These are phyloP conservation scores for Norana najaformis DNA, from an alignment of 2,888 invertebrate species.

Conservation along the genomic window DNA sequence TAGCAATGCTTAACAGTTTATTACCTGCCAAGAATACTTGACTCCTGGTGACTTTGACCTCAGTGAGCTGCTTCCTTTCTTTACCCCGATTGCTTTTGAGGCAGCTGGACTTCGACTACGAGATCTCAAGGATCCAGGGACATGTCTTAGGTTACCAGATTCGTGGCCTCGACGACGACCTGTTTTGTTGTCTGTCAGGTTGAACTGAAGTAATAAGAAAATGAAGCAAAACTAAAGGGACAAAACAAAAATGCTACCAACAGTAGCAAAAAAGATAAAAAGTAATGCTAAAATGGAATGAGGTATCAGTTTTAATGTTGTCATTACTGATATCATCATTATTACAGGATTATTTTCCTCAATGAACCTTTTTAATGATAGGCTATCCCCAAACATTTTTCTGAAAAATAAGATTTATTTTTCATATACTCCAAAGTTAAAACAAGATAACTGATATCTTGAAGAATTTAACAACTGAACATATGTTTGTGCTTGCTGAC, in stretches of 20 bases:
- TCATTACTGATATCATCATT: too few species aligned
- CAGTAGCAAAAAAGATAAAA: not conserved
- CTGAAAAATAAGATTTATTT: too few species aligned
- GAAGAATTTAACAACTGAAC: too few species aligned
- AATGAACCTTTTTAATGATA: too few species aligned
- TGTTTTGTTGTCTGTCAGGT: not conserved
- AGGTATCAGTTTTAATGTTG: too few species aligned
- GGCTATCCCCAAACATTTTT: too few species aligned
- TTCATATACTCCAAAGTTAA: too few species aligned
- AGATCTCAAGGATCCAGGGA: not conserved
- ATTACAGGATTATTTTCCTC: too few species aligned
- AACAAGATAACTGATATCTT: too few species aligned
- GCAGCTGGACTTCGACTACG: constrained; percentile 50
- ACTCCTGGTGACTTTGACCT: constrained; percentile 18
- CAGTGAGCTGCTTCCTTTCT: not conserved
- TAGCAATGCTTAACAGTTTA: not conserved
- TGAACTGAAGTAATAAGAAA: constrained; percentile 8
- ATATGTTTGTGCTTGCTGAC: too few species aligned
- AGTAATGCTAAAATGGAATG: too few species aligned
- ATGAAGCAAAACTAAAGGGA: not conserved
- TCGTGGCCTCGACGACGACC: not conserved
- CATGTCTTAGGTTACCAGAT: constrained; percentile 15
- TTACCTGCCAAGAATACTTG: constrained; percentile 30
- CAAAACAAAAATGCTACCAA: not conserved
- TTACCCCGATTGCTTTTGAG: not conserved